Evolutionary conservation across 2,797 vertebrate genomes (phyloP).

Genomic region (Cynopterus sphinx): DNA sequence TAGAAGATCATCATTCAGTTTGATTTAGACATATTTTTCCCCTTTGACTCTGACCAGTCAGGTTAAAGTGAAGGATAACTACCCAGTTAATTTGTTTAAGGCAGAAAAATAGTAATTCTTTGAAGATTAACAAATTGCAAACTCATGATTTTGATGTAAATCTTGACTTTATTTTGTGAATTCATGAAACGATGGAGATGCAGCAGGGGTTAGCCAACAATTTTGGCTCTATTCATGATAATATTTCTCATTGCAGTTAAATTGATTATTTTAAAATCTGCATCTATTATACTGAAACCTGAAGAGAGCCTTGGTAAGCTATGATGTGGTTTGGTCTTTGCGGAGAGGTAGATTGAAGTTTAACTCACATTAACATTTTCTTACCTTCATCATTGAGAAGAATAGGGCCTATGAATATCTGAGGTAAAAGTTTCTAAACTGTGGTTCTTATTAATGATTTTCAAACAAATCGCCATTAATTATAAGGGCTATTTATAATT

Average conservation of each 20-base stretch:
- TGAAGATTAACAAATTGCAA: neutral
- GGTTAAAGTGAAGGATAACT: neutral
- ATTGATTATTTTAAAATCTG: neutral
- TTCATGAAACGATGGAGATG: neutral
- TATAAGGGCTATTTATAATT: constrained; percentile 77
- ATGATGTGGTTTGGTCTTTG: neutral
- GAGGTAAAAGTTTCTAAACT: constrained; percentile 67
- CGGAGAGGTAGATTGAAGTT: neutral
- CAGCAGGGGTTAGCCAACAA: neutral
- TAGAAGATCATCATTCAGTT: neutral
- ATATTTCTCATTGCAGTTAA: neutral
- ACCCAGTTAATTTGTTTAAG: neutral
- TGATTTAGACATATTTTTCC: neutral
- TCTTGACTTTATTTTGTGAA: neutral
- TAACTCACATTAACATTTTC: neutral
- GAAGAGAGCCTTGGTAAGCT: neutral
- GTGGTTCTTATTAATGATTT: constrained; percentile 80
- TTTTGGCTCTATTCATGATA: neutral
- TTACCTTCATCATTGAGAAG: neutral
- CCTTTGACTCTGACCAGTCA: neutral
- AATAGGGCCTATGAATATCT: constrained; percentile 53
- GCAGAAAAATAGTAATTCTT: neutral
- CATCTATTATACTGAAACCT: neutral
- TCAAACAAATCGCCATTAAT: constrained; percentile 79
- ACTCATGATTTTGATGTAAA: neutral